Evolutionary conservation across 2,797 vertebrate genomes (phyloP).

Genomic region (Phataginus tetradactyla): DNA sequence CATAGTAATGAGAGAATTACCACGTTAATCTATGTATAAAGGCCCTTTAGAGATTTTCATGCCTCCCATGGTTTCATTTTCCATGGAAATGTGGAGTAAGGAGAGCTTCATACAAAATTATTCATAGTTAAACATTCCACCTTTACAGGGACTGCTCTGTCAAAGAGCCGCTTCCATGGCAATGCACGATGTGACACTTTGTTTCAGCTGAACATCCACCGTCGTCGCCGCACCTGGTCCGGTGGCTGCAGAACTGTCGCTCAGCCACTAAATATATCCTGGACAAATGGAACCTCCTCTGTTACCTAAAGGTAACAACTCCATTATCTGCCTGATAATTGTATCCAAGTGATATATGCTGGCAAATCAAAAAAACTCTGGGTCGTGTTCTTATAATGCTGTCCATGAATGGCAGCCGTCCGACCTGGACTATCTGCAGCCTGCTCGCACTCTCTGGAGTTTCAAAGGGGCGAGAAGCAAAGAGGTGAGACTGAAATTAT

Average conservation of each 20-base stretch:
- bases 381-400: not conserved
- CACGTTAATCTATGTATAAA: conserved; percentile 87
- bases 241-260: not conserved
- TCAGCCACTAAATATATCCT: not conserved
- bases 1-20: conserved; percentile 86
- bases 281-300: not conserved
- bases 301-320: not conserved
- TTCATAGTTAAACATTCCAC: conserved; percentile 76
- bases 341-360: not conserved
- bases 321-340: not conserved
- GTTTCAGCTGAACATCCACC: not conserved
- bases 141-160: conserved; percentile 49
- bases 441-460: conserved; percentile 3
- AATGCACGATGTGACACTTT: not conserved
- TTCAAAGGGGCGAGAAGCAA: not conserved
- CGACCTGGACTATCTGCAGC: not conserved
- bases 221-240: not conserved
- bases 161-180: conserved; percentile 43
- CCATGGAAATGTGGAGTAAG: conserved; percentile 73
- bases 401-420: not conserved
- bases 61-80: conserved; percentile 80
- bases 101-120: conserved; percentile 72
- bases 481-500: not conserved
- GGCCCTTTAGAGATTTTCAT: conserved; percentile 82
- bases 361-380: not conserved